phyloP scores from a whole-genome alignment of 2,113 vertebrate species.

The Amphilophus citrinellus region DNA sequence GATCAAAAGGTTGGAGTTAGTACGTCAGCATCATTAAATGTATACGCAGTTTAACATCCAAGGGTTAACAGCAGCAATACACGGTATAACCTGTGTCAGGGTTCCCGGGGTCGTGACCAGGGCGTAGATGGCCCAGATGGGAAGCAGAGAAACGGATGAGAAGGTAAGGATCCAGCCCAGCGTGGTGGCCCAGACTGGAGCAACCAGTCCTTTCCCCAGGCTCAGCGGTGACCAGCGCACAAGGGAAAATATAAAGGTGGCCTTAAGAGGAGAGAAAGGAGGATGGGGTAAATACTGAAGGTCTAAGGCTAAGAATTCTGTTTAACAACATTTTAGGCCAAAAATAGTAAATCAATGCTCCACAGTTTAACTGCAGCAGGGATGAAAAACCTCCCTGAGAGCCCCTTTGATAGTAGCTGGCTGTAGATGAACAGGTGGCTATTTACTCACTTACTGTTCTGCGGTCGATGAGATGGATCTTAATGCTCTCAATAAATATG shows the following conservation, averaged over 20 bases:
- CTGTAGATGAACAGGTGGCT: not conserved
- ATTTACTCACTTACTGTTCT: not conserved
- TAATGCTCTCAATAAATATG: not conserved
- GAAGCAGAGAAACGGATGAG: constrained; percentile 79
- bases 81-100: constrained; percentile 61
- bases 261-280: constrained; percentile 43
- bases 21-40: not conserved
- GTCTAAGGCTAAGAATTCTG: not conserved
- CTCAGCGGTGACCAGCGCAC: constrained; percentile 75
- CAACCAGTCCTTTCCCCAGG: constrained; percentile 66
- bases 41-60: not conserved
- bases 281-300: not conserved
- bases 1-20: not conserved
- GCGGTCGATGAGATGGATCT: not conserved
- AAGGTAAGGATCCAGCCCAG: constrained; percentile 78
- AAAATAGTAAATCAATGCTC: not conserved
- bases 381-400: not conserved
- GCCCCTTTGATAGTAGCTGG: not conserved
- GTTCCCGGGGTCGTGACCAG: constrained; percentile 68
- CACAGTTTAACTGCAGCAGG: not conserved
- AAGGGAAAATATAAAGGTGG: constrained; percentile 79
- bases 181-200: constrained; percentile 71
- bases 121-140: constrained; percentile 75
- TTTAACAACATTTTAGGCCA: not conserved
- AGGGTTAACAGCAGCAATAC: not conserved